Conservation (phyloP, 2,113 vertebrate genomes). For the Mixornis gularis region DNA sequence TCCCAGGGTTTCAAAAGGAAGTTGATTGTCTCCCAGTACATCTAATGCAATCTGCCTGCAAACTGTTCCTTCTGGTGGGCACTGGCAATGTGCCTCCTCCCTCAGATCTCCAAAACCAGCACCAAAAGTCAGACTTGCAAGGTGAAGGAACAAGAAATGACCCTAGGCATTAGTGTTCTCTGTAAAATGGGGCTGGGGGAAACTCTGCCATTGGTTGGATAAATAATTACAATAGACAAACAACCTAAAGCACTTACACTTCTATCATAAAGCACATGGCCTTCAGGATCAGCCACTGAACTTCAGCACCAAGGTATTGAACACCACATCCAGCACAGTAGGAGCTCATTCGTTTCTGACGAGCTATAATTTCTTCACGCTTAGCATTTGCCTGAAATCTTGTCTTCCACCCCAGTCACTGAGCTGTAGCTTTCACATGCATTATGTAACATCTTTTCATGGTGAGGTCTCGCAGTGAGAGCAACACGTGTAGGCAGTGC, state of each 20-base stretch:
- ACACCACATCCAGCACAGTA: not conserved
- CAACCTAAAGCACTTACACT: not conserved
- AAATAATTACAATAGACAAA: not conserved
- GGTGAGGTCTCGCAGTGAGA: not conserved
- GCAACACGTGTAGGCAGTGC: accelerated
- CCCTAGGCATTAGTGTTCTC: not conserved
- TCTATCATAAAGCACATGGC: not conserved
- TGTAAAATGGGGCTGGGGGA: not conserved
- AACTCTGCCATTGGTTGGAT: not conserved
- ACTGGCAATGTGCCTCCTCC: accelerated
- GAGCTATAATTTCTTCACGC: not conserved
- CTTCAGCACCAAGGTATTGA: not conserved
- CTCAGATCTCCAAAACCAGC: not conserved
- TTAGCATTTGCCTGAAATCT: not conserved
- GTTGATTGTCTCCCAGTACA: not conserved
- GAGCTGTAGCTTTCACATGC: not conserved
- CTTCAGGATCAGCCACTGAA: not conserved
- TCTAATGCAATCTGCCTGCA: not conserved
- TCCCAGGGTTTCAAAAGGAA: not conserved
- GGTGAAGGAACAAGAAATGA: not conserved
- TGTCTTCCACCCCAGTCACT: not conserved
- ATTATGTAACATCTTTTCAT: not conserved
- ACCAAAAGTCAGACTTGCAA: not conserved
- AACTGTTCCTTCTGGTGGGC: not conserved
- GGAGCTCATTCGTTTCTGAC: not conserved